These are phyloP conservation scores for Drosophila algonquin DNA, from an alignment of 2,888 invertebrate genomes.

Conservation along the genomic window DNA sequence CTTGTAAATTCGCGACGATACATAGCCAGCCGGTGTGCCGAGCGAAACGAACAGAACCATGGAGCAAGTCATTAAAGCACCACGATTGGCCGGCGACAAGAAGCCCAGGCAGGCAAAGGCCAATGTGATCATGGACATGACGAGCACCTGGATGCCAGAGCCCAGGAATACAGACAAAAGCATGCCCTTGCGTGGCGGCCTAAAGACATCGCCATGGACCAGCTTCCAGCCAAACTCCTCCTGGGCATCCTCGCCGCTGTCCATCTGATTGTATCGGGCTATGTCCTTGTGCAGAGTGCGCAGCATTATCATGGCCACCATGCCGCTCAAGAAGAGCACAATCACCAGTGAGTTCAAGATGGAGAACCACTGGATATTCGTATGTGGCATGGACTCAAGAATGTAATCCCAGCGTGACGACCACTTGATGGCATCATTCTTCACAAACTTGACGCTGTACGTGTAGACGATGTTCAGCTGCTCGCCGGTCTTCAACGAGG, in stretches of 20 bases:
- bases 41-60: constrained; percentile 98
- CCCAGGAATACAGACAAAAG: constrained; percentile 97
- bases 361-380: constrained; percentile 99
- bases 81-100: constrained; percentile 98
- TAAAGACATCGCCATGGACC: constrained; percentile 98
- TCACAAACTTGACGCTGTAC: constrained; percentile 92
- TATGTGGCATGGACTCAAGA: constrained; percentile 98
- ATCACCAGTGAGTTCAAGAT: constrained; percentile 99
- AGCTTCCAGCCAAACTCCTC: constrained; percentile 96
- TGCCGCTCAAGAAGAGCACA: constrained; percentile 97
- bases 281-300: constrained; percentile 99
- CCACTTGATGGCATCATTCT: constrained; percentile 96
- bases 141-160: constrained; percentile 96
- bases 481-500: constrained; percentile 84
- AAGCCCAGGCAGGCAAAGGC: constrained; percentile 99
- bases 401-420: constrained; percentile 99
- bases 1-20: constrained; percentile 98
- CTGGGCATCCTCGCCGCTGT: constrained; percentile 94
- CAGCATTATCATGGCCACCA: constrained; percentile 99
- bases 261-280: constrained; percentile 98
- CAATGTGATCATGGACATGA: constrained; percentile 97
- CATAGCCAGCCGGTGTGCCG: constrained; percentile 98
- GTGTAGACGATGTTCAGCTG: constrained; percentile 90
- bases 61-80: constrained; percentile 99
- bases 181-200: constrained; percentile 98